Evolutionary conservation across 2,113 vertebrate species (phyloP), one percentile per base, ranked within the genome.

Genomic region (Ceratotherium simum): DNA sequence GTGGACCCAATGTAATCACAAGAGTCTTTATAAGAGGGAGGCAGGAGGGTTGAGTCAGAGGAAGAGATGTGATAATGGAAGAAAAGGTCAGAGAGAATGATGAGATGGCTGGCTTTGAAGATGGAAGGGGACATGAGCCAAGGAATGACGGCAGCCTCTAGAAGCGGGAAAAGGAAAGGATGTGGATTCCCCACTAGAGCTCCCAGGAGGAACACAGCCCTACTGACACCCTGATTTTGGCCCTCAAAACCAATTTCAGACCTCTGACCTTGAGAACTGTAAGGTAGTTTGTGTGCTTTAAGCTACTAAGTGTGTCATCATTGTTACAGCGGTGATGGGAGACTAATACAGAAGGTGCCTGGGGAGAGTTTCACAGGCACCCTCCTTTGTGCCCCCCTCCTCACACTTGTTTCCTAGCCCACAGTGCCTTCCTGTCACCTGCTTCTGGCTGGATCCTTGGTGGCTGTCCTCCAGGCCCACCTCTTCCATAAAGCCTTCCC

Each of bases 261-360:
- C 33, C 31, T 54, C 42, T 21, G 64, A 36, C 27, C 36, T 70
- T 25, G 18, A 67, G 62, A 79, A 79, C 62, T 17, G 48, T n/a
- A 20, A 86, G 36, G 12, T 78, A 27, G 27, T 21, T 13, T 14
- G 46, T 46, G 48, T 78, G 90, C 72, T 67, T 56, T 25, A 33
- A 13, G 58, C 9, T 21, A 2, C 20, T 18, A 25, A 23, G 29
- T 7, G 29, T 75, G 60, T 33, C 1, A 16, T 2, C 10, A 0
- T n/a, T 42, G 18, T 65, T 36, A 6, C 3, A 36, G 3, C 56
- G 23, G 46, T 1, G 7, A 42, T 17, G 16, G 64, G 46, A 65
- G 33, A 33, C 25, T 16, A 54, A 5, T 12, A 20, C 3, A 25
- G 69, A 84, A 31, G 29, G 46, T 18, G 27, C 36, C 27, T 33